A percentile compares a stretch with the other conserved stretches of the same genome.
These are phyloP conservation scores for Tragelaphus strepsiceros DNA, from an alignment of 2,113 vertebrate genomes.

Conservation along the genomic window DNA sequence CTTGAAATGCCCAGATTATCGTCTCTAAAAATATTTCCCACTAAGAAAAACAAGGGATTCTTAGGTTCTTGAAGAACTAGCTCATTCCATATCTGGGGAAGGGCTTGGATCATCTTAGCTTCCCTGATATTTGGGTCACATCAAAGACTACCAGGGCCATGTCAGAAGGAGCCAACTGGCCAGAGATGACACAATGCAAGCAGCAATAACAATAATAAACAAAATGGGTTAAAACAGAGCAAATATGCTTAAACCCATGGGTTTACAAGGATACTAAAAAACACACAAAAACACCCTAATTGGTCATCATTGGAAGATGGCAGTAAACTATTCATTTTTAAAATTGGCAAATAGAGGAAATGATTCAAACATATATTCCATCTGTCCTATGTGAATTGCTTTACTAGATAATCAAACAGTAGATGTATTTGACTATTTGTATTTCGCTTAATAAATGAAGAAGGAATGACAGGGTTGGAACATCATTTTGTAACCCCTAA, in stretches of 20 bases:
- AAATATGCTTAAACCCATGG: neutral
- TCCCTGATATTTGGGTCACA: neutral
- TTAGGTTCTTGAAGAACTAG: neutral
- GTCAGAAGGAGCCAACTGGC: neutral
- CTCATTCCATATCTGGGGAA: neutral
- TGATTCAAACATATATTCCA: neutral
- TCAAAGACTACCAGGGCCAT: neutral
- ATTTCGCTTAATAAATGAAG: neutral
- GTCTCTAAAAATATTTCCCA: neutral
- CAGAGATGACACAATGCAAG: neutral
- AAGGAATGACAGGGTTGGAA: neutral
- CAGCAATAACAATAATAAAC: neutral
- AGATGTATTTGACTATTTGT: neutral
- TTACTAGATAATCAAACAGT: neutral
- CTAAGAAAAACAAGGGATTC: neutral
- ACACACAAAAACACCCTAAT: neutral
- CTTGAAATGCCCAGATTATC: neutral
- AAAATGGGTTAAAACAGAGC: neutral
- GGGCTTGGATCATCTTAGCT: neutral
- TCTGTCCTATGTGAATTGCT: neutral
- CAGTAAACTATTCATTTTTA: neutral
- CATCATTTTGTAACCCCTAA: neutral
- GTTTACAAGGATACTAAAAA: conserved; percentile 17
- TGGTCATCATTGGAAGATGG: neutral
- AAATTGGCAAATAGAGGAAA: neutral